Percentiles rank a stretch among this genome's conserved stretches.
Evolutionary conservation across 64 coral and sea anemone species (phyloP).

Genomic region (Stichodactyla helianthus): DNA sequence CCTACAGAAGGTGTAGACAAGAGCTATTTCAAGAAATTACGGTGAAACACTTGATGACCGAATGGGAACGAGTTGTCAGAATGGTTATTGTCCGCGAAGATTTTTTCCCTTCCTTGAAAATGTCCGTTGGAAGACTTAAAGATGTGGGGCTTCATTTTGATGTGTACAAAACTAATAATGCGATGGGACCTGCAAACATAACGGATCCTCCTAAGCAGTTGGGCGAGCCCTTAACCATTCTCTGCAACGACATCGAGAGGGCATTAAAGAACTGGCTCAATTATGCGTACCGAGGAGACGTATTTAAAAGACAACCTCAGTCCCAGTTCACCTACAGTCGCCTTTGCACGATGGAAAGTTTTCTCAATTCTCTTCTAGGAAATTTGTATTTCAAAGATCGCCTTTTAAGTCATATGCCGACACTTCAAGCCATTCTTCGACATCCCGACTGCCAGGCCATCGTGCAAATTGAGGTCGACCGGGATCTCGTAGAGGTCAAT

Average conservation of each 20-base stretch:
- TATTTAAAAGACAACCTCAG: neutral
- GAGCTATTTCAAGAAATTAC: too few relatives aligned
- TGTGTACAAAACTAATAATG: too few relatives aligned
- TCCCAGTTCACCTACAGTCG: neutral
- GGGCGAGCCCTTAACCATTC: neutral
- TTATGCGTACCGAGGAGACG: neutral
- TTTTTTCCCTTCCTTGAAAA: too few relatives aligned
- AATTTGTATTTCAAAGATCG: constrained; percentile 12
- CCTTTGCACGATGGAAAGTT: constrained; percentile 14
- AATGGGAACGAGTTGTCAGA: too few relatives aligned
- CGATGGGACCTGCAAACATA: neutral
- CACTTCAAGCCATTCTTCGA: neutral
- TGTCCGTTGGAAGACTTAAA: too few relatives aligned
- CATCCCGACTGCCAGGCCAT: constrained; percentile 16
- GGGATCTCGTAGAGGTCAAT: constrained; percentile 14
- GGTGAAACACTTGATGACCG: too few relatives aligned
- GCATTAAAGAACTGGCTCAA: constrained; percentile 5
- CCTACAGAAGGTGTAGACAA: too few relatives aligned
- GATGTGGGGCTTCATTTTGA: too few relatives aligned
- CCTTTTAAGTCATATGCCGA: neutral
- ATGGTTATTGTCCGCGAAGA: too few relatives aligned
- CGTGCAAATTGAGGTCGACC: neutral
- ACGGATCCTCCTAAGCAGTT: neutral
- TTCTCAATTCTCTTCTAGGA: constrained; percentile 20
- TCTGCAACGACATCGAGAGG: constrained; percentile 14